Base-by-base conservation (phyloP, 2,888 invertebrate species). In the Drosophila mulleri region DNA sequence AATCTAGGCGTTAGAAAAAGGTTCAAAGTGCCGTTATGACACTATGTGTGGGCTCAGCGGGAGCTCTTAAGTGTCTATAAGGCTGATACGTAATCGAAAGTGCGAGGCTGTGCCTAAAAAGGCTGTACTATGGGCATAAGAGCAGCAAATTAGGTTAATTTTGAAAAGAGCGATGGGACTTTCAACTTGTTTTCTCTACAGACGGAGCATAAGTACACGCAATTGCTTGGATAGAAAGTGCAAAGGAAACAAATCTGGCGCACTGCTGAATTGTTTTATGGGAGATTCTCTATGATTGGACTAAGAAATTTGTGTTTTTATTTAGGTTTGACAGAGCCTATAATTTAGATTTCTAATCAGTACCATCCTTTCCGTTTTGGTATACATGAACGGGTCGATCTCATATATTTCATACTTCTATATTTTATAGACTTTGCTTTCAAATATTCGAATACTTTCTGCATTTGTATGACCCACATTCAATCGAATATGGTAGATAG, bases 21-120 rank as follows among this genome's bases (percentile, higher is more conserved):
- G 57, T 53, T 73, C 18, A 47, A 57, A 77, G 56, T 68, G 29
- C 39, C 68, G 45, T 76, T 63, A 69, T 58, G 73, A 32, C 35
- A 57, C 47, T 53, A 63, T 58, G 48, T 18, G 53, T 39, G 72
- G 53, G 23, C 53, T 63, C 47, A 35, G 56, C 37, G 8, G 23
- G 26, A 23, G 16, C 11, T n/a, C 47, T 26, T n/a, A 45, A 54
- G 35, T 50, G 23, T 9, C 56, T 23, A 29, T 20, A 23, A n/a
- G 8, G 18, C 12, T 29, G 23, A 47, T 23, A 54, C n/a, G 29
- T 45, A 39, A 63, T 66, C 45, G 39, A 32, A 63, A 18, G 35
- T 8, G n/a, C 11, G 20, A 8, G 56, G 1, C 11, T 16, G 9
- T 12, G 32, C 0, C 14, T 16, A 7, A 54, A 41, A 39, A 37